These are phyloP conservation scores for Leguminivora glycinivorella DNA, from an alignment of 1,140 invertebrate genomes.

Conservation along the genomic window DNA sequence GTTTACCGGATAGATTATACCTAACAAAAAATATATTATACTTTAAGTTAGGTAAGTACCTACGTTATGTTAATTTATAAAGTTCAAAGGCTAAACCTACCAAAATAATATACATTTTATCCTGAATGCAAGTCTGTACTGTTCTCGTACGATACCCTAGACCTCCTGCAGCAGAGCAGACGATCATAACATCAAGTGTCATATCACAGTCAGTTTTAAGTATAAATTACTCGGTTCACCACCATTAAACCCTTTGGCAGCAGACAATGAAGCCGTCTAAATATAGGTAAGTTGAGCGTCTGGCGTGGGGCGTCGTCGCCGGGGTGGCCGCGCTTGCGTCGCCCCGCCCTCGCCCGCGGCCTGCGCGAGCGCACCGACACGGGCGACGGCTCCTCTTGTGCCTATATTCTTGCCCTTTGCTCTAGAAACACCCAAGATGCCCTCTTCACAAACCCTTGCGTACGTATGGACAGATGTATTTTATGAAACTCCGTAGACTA, in stretches of 20 bases:
- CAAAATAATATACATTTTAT: background rate
- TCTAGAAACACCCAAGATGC: background rate
- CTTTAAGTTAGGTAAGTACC: background rate
- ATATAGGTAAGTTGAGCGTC: constrained; percentile 25
- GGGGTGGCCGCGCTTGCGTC: constrained; percentile 58
- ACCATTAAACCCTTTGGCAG: constrained; percentile 15
- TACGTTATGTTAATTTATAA: background rate
- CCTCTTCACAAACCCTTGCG: background rate
- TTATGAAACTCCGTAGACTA: no score
- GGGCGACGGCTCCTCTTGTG: constrained; percentile 14
- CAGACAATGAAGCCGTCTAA: constrained; percentile 29
- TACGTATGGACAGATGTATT: background rate
- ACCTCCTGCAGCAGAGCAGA: background rate
- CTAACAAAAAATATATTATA: no score
- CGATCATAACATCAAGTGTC: constrained; percentile 14
- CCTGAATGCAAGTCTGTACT: background rate
- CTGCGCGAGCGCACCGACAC: constrained; percentile 30
- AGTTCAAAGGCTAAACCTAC: background rate
- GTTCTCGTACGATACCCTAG: background rate
- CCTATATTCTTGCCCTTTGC: constrained; percentile 9
- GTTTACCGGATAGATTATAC: no score
- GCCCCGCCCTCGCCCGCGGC: constrained; percentile 51
- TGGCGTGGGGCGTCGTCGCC: constrained; percentile 52
- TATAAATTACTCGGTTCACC: constrained; percentile 20
- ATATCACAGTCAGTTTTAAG: constrained; percentile 17